Conservation (phyloP, 1,140 invertebrate species). For the Aphidius gifuensis region DNA sequence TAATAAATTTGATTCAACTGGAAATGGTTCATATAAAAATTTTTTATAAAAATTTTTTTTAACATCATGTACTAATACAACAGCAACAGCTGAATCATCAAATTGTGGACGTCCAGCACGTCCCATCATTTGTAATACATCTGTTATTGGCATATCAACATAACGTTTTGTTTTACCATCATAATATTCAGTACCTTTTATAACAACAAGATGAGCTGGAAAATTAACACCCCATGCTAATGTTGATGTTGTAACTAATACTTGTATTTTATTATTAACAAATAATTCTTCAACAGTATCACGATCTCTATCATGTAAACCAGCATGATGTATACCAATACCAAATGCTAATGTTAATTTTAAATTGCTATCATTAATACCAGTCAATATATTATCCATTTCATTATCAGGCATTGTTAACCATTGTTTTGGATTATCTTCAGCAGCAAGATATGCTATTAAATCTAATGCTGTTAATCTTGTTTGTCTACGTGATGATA, state of each 20-base stretch:
- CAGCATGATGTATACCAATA: constrained; percentile 98
- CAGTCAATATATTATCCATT: constrained; percentile 73
- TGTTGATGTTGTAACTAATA: constrained; percentile 96
- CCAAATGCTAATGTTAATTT: constrained; percentile 94
- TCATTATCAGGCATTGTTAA: constrained; percentile 83
- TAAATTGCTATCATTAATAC: constrained; percentile 87
- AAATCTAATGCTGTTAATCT: constrained; percentile 94
- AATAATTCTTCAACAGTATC: constrained; percentile 93
- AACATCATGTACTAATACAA: constrained; percentile 95
- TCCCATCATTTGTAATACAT: constrained; percentile 99
- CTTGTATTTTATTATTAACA: constrained; percentile 96
- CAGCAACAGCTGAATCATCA: constrained; percentile 92
- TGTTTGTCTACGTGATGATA: constrained; percentile 96
- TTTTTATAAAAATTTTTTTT: constrained; percentile 99
- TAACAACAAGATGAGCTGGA: constrained; percentile 86
- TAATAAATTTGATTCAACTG: constrained; percentile 93
- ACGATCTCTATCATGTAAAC: constrained; percentile 87
- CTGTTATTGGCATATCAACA: constrained; percentile 99
- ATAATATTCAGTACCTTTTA: constrained; percentile 93
- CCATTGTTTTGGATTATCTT: constrained; percentile 94
- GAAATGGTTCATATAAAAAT: constrained; percentile 98
- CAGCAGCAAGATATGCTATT: constrained; percentile 87
- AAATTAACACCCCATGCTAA: constrained; percentile 99
- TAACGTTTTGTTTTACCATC: constrained; percentile 96
- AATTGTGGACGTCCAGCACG: constrained; percentile 94